Percentiles rank a stretch among this genome's conserved stretches.
phyloP scores from a whole-genome alignment of 1,140 invertebrate species.

The Aphidius gifuensis region DNA sequence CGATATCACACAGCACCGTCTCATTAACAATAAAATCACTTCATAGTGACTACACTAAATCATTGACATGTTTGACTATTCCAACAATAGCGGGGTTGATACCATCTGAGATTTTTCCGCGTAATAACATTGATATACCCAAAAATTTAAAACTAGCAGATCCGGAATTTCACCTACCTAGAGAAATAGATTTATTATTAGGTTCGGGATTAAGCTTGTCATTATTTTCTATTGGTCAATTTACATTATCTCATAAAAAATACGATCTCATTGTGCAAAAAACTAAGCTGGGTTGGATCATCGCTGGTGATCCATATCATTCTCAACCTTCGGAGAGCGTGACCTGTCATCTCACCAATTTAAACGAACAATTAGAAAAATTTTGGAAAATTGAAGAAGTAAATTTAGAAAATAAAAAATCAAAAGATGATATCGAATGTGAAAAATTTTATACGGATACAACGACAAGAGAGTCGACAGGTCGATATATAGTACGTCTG shows the following conservation, averaged over 20 bases:
- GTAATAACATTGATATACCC: conserved; percentile 8
- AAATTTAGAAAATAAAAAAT: too few relatives aligned
- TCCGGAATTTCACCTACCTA: conserved; percentile 26
- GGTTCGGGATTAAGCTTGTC: conserved; percentile 26
- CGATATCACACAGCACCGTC: neutral
- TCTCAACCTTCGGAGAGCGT: conserved; percentile 23
- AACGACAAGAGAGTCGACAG: conserved; percentile 23
- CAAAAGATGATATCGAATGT: conserved; percentile 21
- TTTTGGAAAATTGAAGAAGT: conserved; percentile 5
- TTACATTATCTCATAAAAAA: conserved; percentile 13
- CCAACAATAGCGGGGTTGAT: neutral
- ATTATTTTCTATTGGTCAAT: conserved; percentile 25
- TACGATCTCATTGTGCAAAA: conserved; percentile 27
- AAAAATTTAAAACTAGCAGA: conserved; percentile 23
- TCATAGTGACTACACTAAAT: neutral
- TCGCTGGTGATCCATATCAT: conserved; percentile 13
- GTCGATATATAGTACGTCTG: conserved; percentile 32
- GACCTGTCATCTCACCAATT: neutral
- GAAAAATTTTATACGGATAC: conserved; percentile 31
- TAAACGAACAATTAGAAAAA: neutral
- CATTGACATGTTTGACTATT: neutral
- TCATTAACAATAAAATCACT: neutral
- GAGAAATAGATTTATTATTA: conserved; percentile 25
- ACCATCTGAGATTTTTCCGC: neutral
- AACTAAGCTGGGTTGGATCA: conserved; percentile 26